Evolutionary conservation across 2,797 vertebrate species (phyloP), one percentile per base, ranked within the genome.

Genomic region (Rhinogobio ventralis): DNA sequence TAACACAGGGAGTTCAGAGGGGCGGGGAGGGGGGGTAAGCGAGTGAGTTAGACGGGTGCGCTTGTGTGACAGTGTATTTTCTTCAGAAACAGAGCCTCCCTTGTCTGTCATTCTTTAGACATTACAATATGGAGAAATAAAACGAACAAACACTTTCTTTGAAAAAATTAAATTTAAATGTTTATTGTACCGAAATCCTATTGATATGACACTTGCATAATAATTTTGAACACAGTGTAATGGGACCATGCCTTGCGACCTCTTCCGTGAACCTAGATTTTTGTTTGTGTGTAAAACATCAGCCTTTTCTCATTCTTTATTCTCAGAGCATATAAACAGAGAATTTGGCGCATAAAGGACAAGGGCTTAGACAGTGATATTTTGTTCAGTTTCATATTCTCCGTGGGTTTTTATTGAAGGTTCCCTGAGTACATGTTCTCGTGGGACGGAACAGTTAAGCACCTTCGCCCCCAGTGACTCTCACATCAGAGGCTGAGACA

Each of bases 371-470:
- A 62, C 25, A 36, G 55, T 64, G 13, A 73, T 73, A 49, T 73
- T 33, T 30, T 62, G 39, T 73, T 64, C 53, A 11, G 19, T 64
- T 82, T 82, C 15, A 82, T 81, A 73, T 60, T 25, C 55, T 74
- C 42, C 33, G 57, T 82, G 81, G 71, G 71, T 73, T 82, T 71
- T 74, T 25, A 45, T 51, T 9, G n/a, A 45, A 36, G 57, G 28
- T 28, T 62, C 13, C 11, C 25, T 62, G 15, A 28, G 80, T 72
- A 14, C 53, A 13, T 81, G 80, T 82, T 82, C 81, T 74, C 55
- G 20, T 64, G 69, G 8, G 69, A 74, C 1, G 8, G 42, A 74
- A 23, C 81, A 74, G 53, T 74, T 25, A 64, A 64, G 23, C 80
- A n/a, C 9, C 15, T 46, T 46, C 36, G 39, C 62, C 23, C 19